Evolutionary conservation across 2,113 vertebrate species (phyloP), one percentile per base, ranked within the genome.

Genomic region (Chaetodon trifascialis): DNA sequence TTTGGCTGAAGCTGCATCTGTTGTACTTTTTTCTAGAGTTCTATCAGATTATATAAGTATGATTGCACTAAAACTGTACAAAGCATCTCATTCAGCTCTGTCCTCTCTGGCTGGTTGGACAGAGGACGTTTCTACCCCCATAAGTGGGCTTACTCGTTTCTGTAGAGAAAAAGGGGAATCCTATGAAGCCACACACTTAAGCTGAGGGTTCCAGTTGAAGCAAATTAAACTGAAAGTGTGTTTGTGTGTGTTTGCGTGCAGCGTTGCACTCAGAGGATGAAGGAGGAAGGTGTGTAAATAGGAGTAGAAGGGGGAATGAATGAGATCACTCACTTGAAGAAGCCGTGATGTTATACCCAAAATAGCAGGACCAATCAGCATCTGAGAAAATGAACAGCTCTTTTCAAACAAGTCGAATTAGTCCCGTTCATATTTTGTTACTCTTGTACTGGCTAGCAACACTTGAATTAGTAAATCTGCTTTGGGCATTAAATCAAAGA

Each of bases 41-140:
- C 44, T 84, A 65, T 79, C 76, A 83, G 65, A 84, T 87, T 56
- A 67, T 89, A 78, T 63, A 83, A 88, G 71, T 77, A 87, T 36
- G 77, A 89, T 92, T 93, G 91, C 92, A 93, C 89, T 90, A 90
- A 89, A 91, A 79, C 46, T 92, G 89, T 93, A 91, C 79, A 91
- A 65, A 86, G 76, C 75, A 79, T 86, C 55, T 76, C 62, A 1
- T 76, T 82, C 34, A 44, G 64, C 76, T 68, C 59, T 59, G 70
- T 80, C 70, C 58, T 49, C 42, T 76, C 60, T 4, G 12, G 73
- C 54, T 58, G 52, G 14, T 80, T 25, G 75, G 67, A 78, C 76
- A 38, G 60, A 21, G 4, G 42, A 34, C 19, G 56, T 77, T 81
- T 90, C 46, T 76, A 78, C 74, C 64, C 58, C 58, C 56, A 51